A percentile compares a stretch with the other conserved stretches of the same genome.
Conservation (phyloP, 2,888 invertebrate species). For the Melinaea menophilus region DNA sequence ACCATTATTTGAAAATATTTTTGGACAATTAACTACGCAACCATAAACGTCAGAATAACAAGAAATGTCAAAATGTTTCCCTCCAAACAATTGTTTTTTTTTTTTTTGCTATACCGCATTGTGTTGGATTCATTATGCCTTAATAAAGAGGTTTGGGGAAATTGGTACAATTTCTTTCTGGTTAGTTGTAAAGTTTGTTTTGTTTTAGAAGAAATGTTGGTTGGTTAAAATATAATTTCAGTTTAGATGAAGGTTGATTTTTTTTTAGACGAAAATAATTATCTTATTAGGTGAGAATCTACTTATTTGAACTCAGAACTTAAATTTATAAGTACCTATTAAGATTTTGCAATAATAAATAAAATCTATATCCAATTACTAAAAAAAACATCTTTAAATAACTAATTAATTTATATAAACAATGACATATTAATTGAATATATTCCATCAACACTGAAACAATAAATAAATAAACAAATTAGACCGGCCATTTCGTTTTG, state of each 20-base stretch:
- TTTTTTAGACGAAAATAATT: not conserved
- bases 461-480: slow-evolving; percentile 37
- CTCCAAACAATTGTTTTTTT: slow-evolving; percentile 40
- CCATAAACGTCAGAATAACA: slow-evolving; percentile 53
- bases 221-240: too few relatives aligned
- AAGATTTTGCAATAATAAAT: too few relatives aligned
- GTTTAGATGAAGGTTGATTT: not conserved
- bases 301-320: not conserved
- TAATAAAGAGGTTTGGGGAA: slow-evolving; percentile 40
- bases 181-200: slow-evolving; percentile 27
- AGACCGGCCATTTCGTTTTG: slow-evolving; percentile 42
- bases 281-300: slow-evolving; percentile 1
- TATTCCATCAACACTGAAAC: not conserved
- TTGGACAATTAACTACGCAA: slow-evolving; percentile 68
- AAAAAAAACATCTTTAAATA: slow-evolving; percentile 11
- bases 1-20: slow-evolving; percentile 49
- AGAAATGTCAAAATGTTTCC: slow-evolving; percentile 66
- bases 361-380: too few relatives aligned
- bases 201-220: slow-evolving; percentile 6
- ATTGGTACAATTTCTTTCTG: slow-evolving; percentile 66
- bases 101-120: slow-evolving; percentile 44
- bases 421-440: too few relatives aligned
- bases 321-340: too few relatives aligned
- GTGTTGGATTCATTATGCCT: slow-evolving; percentile 49
- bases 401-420: too few relatives aligned